Evolutionary conservation across 2,888 invertebrate species (phyloP).

Genomic region (Euplagia quadripunctaria): DNA sequence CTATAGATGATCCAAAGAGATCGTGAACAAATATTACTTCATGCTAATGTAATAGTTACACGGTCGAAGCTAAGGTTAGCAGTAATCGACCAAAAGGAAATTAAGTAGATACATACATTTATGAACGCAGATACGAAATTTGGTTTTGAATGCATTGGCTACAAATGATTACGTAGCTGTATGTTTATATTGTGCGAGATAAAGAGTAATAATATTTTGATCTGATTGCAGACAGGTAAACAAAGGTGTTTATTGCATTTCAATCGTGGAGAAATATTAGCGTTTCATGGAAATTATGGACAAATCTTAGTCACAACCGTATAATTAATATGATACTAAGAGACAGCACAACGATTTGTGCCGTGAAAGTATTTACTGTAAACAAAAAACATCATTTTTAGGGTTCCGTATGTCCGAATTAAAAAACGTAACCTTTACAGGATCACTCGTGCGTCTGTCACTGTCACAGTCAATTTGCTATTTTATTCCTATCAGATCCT

Average conservation of each 20-base stretch:
- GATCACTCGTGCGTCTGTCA: too few species aligned
- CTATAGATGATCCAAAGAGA: slow-evolving; percentile 57
- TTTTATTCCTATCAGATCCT: too few species aligned
- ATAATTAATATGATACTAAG: not conserved
- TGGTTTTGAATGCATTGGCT: slow-evolving; percentile 1
- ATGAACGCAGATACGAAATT: slow-evolving; percentile 7
- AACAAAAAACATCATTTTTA: not conserved
- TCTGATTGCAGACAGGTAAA: slow-evolving; percentile 7
- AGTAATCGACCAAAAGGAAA: slow-evolving; percentile 30
- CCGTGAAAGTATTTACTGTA: not conserved
- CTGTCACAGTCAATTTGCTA: too few species aligned
- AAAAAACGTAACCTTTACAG: too few species aligned
- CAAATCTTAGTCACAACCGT: not conserved
- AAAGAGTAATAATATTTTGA: slow-evolving; percentile 12
- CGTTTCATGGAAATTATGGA: not conserved
- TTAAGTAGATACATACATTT: slow-evolving; percentile 13
- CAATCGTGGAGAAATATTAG: not conserved
- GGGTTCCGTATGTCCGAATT: too few species aligned
- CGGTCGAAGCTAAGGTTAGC: slow-evolving; percentile 41
- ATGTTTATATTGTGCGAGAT: slow-evolving; percentile 2
- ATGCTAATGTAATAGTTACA: slow-evolving; percentile 60
- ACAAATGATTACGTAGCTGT: not conserved
- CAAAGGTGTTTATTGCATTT: slow-evolving; percentile 15
- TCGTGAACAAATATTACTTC: slow-evolving; percentile 63
- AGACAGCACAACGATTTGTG: not conserved